A percentile compares a stretch with the other conserved stretches of the same genome.
phyloP scores from a whole-genome alignment of 2,797 vertebrate species.

The Pipistrellus pipistrellus region DNA sequence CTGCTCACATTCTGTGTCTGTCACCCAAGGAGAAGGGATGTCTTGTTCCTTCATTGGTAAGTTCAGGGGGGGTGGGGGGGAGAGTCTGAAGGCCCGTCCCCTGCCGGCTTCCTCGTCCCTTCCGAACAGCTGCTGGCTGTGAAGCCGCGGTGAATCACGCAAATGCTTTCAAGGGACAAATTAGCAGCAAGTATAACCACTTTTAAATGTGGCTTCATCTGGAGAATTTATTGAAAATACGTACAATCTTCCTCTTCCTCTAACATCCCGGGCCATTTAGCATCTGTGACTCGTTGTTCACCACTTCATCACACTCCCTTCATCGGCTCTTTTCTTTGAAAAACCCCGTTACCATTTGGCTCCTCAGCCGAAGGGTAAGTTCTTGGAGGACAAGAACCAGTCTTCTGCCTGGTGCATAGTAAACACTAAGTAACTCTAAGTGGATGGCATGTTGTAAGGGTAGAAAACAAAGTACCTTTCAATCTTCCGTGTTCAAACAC shows the following conservation, averaged over 20 bases:
- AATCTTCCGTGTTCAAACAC: background rate
- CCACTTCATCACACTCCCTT: background rate
- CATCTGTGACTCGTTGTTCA: background rate
- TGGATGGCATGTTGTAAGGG: background rate
- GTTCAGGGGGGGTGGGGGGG: slow-evolving; percentile 12
- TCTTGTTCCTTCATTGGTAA: slow-evolving; percentile 37
- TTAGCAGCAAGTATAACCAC: slow-evolving; percentile 27
- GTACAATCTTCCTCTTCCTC: background rate
- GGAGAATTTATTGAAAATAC: slow-evolving; percentile 45
- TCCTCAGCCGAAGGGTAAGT: slow-evolving; percentile 46
- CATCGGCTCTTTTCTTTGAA: background rate
- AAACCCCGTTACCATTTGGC: slow-evolving; percentile 22
- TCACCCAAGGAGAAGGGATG: background rate
- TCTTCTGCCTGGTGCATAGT: background rate
- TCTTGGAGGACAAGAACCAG: slow-evolving; percentile 6
- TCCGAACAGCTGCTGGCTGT: slow-evolving; percentile 5
- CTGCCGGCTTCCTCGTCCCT: background rate
- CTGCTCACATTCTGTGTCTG: background rate
- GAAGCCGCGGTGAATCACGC: background rate
- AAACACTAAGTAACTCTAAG: background rate
- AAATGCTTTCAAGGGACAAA: slow-evolving; percentile 50
- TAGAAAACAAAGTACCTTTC: slow-evolving; percentile 25
- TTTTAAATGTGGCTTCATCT: slow-evolving; percentile 42
- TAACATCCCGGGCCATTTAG: background rate
- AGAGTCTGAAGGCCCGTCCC: background rate